These are phyloP conservation scores for Esox niger DNA, from an alignment of 2,113 vertebrate species.

Conservation along the genomic window DNA sequence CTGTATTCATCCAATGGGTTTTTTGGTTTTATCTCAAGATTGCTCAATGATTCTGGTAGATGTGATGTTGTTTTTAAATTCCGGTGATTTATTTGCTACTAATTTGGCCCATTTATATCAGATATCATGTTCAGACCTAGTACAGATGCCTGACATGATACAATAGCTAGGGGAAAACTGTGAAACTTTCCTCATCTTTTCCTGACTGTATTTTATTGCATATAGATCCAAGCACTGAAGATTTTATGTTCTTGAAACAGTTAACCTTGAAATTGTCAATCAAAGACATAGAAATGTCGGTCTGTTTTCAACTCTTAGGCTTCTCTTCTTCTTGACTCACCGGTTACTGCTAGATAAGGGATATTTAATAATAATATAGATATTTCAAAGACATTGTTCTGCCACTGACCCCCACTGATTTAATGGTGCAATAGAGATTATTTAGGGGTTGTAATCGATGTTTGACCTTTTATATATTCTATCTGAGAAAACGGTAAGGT, in stretches of 20 bases:
- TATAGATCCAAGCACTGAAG: too few relatives aligned
- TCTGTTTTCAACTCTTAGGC: neutral
- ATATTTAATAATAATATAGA: slow-evolving; percentile 6
- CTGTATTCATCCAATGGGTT: neutral
- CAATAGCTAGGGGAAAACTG: slow-evolving; percentile 1
- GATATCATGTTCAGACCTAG: slow-evolving; percentile 12
- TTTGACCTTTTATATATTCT: too few relatives aligned
- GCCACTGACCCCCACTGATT: too few relatives aligned
- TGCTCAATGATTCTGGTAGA: too few relatives aligned
- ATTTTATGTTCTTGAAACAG: neutral
- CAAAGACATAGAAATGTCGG: neutral
- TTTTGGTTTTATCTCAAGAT: neutral
- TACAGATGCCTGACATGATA: neutral
- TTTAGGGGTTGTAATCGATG: too few relatives aligned
- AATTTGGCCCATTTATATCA: slow-evolving; percentile 22
- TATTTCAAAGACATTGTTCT: too few relatives aligned
- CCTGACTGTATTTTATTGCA: neutral
- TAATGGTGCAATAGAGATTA: too few relatives aligned
- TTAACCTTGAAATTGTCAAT: neutral
- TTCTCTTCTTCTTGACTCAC: neutral
- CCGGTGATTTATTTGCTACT: slow-evolving; percentile 6
- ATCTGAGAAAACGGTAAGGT: too few relatives aligned
- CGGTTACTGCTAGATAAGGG: neutral
- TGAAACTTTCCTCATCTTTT: neutral
- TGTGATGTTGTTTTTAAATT: neutral